phyloP scores from a whole-genome alignment of 2,888 invertebrate species.

The Hydriomena furcata region DNA sequence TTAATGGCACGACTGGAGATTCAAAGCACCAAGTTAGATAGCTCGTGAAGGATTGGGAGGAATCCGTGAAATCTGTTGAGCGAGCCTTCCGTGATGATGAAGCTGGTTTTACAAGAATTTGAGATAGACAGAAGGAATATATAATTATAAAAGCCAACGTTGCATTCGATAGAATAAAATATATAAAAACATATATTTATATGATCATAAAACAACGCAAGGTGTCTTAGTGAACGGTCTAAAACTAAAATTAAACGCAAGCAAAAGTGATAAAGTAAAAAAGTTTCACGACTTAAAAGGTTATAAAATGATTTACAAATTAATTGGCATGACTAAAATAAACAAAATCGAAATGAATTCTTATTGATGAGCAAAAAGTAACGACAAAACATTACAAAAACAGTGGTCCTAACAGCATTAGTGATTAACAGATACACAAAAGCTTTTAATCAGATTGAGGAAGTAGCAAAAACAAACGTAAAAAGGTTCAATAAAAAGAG shows the following conservation, averaged over 20 bases:
- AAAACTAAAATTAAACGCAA: background rate
- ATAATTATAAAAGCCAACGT: too few species aligned
- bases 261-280: conserved; percentile 14
- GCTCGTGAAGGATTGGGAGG: conserved; percentile 77
- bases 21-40: conserved; percentile 78
- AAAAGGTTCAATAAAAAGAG: conserved; percentile 16
- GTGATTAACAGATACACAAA: conserved; percentile 30
- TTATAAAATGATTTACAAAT: conserved; percentile 24
- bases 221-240: too few species aligned
- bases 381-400: conserved; percentile 27
- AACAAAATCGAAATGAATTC: conserved; percentile 27
- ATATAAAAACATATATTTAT: background rate
- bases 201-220: background rate
- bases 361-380: conserved; percentile 25
- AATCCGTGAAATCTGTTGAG: conserved; percentile 60
- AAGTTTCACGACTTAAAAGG: conserved; percentile 16
- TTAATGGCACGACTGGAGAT: conserved; percentile 79
- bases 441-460: conserved; percentile 32
- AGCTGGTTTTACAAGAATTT: conserved; percentile 30
- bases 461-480: conserved; percentile 24
- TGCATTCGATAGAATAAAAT: too few species aligned
- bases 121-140: too few species aligned
- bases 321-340: conserved; percentile 29
- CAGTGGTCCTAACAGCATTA: conserved; percentile 26
- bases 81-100: conserved; percentile 37